Percentiles rank a stretch among this genome's conserved stretches.
Evolutionary conservation across 2,113 vertebrate genomes (phyloP).

Genomic region (Panurus biarmicus): DNA sequence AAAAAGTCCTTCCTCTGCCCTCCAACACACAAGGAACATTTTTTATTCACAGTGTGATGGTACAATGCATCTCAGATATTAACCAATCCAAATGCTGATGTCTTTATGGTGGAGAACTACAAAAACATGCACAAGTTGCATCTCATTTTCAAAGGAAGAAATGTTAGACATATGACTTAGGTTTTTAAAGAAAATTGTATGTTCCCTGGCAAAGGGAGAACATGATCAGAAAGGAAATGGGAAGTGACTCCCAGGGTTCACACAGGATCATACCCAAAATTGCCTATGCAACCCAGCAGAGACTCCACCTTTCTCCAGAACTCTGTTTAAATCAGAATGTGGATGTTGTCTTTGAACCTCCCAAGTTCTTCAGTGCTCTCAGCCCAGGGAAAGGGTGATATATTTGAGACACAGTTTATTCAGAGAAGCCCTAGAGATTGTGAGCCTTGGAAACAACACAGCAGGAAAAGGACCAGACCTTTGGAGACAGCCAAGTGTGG

Average conservation of each 20-base stretch:
- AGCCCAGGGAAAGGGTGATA: neutral
- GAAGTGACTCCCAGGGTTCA: neutral
- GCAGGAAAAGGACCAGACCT: neutral
- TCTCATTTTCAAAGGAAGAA: neutral
- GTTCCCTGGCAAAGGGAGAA: neutral
- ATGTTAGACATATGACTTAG: neutral
- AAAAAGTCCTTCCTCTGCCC: neutral
- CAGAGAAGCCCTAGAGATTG: neutral
- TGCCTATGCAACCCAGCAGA: neutral
- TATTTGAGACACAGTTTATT: neutral
- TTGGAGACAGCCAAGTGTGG: neutral
- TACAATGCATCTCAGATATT: neutral
- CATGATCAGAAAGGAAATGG: neutral
- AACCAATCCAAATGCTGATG: neutral
- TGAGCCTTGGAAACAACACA: neutral
- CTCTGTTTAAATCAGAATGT: neutral
- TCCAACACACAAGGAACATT: neutral
- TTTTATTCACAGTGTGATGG: neutral
- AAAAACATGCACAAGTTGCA: neutral
- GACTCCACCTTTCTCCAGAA: neutral
- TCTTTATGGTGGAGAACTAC: neutral
- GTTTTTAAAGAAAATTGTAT: neutral
- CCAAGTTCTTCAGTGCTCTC: neutral
- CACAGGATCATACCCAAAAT: neutral
- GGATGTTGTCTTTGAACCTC: neutral